Base-by-base conservation (phyloP, 1,140 invertebrate genomes). In the Dendrolimus punctatus region DNA sequence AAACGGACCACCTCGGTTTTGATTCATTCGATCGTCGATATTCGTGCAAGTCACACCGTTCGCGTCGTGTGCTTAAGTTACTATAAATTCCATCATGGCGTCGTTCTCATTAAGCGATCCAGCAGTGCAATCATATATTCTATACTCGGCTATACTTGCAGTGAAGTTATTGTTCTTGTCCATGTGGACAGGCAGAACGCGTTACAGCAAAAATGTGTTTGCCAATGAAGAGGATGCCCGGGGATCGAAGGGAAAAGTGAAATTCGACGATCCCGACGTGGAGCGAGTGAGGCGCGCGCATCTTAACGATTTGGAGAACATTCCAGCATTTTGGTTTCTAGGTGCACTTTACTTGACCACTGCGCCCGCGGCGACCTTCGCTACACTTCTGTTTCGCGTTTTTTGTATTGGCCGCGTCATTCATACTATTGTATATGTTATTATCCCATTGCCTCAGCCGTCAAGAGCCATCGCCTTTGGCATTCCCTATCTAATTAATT, bases 301-400 rank as follows among this genome's bases (percentile, higher is more conserved):
- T 73, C 73, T 91, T 48, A 95, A 95, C 70, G 93, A 95, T 67
- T 68, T 94, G 63, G 93, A 95, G 80, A 95, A 94, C 68, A 93
- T 94, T 52, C 86, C 91, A 0, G 80, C 90, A 4, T 95, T 93
- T 66, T 88, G 92, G 64, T 68, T 92, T 5, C 73, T 91, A 9
- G 90, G 87, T 6, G 88, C 90, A 2, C 63, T 93, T 9, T 94
- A 93, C 66, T 71, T 92, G 9, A 74, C 90, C 0, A 93, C 91
- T 0, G 85, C 85, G 39, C 93, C 93, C 0, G 65, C 73, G 36
- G 64, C 76, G 4, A 62, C 64, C 6, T 71, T 85, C 47, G 92
- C 92, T 3, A 78, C 82, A 0, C 67, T 84, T 6, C 74, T 93
- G 49, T 92, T 93, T 71, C 80, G 91, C 49, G 62, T 88, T 0